These are phyloP conservation scores for Equus quagga DNA, from an alignment of 2,113 vertebrate genomes.

Conservation along the genomic window DNA sequence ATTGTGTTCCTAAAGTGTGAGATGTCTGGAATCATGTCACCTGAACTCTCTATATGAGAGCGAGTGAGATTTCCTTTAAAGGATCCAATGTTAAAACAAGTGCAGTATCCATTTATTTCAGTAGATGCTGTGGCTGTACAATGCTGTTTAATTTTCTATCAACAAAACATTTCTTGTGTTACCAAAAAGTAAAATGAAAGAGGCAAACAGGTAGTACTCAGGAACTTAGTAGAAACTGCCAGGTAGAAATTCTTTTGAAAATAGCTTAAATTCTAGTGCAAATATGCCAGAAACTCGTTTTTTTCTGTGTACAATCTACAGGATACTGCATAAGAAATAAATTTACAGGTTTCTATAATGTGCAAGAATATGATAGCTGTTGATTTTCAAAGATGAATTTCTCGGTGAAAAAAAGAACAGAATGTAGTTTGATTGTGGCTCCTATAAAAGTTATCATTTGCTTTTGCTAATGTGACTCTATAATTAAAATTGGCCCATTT, in stretches of 20 bases:
- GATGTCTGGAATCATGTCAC: constrained; percentile 24
- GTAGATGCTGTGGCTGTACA: background rate
- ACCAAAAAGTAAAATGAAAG: constrained; percentile 49
- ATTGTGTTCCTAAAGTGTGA: constrained; percentile 59
- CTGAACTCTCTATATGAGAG: background rate
- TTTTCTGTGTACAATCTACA: background rate
- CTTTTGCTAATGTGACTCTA: constrained; percentile 66
- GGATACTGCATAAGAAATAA: constrained; percentile 47
- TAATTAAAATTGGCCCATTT: constrained; percentile 59
- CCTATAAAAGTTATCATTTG: constrained; percentile 58
- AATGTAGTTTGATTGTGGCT: background rate
- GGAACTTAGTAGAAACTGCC: constrained; percentile 20
- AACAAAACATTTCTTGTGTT: constrained; percentile 45
- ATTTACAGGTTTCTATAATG: constrained; percentile 21
- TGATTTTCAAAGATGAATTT: constrained; percentile 61
- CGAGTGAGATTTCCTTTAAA: constrained; percentile 27
- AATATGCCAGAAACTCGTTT: background rate
- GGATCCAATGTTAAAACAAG: constrained; percentile 12
- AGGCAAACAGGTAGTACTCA: constrained; percentile 15
- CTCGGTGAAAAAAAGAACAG: constrained; percentile 49
- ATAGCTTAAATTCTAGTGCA: constrained; percentile 56
- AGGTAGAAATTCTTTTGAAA: constrained; percentile 49
- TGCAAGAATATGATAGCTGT: constrained; percentile 11
- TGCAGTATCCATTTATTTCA: background rate
- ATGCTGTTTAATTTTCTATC: constrained; percentile 11